phyloP scores from a whole-genome alignment of 2,888 invertebrate genomes.

The Lydus trimaculatus region DNA sequence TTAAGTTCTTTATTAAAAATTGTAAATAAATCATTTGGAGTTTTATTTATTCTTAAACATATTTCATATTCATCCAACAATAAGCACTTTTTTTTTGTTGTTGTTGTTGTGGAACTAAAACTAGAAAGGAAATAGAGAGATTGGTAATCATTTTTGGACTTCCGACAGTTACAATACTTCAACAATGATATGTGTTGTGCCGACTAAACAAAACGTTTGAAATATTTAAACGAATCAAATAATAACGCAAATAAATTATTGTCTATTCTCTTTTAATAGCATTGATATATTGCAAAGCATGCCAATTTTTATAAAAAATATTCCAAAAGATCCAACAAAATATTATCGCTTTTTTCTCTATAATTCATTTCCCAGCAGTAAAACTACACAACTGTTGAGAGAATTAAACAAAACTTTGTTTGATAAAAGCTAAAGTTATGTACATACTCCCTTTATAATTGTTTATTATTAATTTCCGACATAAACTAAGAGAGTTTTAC shows the following conservation, averaged over 20 bases:
- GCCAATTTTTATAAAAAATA: background rate
- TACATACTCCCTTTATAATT: background rate
- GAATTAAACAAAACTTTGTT: background rate
- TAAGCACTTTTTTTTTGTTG: background rate
- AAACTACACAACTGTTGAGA: background rate
- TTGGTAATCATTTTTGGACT: background rate
- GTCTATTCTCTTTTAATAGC: background rate
- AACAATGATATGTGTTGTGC: constrained; percentile 2
- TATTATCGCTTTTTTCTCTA: background rate
- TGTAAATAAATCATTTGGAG: background rate
- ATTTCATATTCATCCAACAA: background rate
- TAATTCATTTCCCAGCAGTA: background rate
- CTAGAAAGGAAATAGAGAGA: background rate
- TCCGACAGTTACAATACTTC: background rate
- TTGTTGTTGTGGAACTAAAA: background rate
- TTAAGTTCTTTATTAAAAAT: constrained; percentile 5
- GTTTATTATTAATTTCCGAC: background rate
- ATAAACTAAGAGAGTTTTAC: background rate
- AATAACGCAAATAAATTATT: background rate
- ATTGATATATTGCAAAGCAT: background rate
- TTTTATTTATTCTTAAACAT: background rate
- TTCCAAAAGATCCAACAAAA: too few species aligned
- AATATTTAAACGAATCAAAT: background rate
- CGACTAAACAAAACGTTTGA: background rate
- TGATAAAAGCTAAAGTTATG: background rate